phyloP scores from a whole-genome alignment of 2,888 invertebrate species.

The Chrysolina americana region DNA sequence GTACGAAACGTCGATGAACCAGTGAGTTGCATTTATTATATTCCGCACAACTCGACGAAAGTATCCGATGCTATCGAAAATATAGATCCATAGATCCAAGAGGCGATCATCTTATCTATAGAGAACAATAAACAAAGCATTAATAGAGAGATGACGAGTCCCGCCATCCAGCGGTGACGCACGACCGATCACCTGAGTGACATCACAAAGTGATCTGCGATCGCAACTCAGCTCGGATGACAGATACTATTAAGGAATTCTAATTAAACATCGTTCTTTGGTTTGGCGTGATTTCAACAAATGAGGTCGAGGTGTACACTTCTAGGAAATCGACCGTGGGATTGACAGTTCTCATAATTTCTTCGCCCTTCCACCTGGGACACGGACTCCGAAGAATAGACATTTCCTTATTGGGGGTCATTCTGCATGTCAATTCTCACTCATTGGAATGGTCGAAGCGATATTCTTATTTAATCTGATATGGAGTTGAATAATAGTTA shows the following conservation, averaged over 20 bases:
- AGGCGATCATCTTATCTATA: constrained; percentile 35
- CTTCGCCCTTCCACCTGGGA: constrained; percentile 47
- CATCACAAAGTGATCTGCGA: constrained; percentile 51
- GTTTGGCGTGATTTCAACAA: constrained; percentile 47
- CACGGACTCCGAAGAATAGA: constrained; percentile 43
- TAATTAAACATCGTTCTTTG: constrained; percentile 59
- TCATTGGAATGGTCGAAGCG: neutral
- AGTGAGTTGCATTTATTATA: neutral
- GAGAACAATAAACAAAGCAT: constrained; percentile 66
- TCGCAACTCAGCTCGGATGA: constrained; percentile 44
- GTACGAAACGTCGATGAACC: constrained; percentile 17
- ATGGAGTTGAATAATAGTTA: neutral
- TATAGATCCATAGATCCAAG: constrained; percentile 18
- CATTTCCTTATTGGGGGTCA: constrained; percentile 1
- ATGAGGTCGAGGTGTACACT: constrained; percentile 40
- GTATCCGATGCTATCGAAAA: constrained; percentile 35
- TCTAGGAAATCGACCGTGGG: constrained; percentile 23
- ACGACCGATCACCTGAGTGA: constrained; percentile 66
- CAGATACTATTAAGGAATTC: constrained; percentile 61
- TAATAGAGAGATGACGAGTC: constrained; percentile 62
- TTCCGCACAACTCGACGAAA: constrained; percentile 33
- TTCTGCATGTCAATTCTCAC: neutral
- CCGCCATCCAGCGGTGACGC: constrained; percentile 56
- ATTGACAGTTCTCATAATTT: constrained; percentile 27
- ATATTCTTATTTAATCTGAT: neutral